Evolutionary conservation across 2,888 invertebrate genomes (phyloP).

Genomic region (Gymnoscelis rufifasciata): DNA sequence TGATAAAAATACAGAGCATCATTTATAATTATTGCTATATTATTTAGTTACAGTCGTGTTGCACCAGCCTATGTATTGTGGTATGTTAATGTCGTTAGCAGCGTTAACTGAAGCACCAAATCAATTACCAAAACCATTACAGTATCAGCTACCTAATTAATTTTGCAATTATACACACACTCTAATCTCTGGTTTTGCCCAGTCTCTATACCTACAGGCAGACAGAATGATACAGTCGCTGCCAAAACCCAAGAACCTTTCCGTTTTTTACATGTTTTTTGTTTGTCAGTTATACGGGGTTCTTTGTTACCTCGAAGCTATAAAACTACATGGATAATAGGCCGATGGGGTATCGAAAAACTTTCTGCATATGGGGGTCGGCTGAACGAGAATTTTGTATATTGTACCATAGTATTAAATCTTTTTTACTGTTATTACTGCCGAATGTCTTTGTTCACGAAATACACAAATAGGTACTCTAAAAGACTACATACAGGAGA

Average conservation of each 20-base stretch:
- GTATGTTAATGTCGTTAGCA: conserved; percentile 1
- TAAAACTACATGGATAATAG: neutral
- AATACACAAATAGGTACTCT: too few relatives aligned
- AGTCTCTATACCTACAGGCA: neutral
- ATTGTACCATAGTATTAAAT: too few relatives aligned
- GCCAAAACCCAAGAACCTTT: neutral
- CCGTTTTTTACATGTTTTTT: neutral
- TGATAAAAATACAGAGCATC: too few relatives aligned
- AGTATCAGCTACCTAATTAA: conserved; percentile 25
- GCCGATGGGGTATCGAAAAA: neutral
- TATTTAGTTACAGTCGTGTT: too few relatives aligned
- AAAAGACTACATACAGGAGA: too few relatives aligned
- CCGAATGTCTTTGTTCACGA: too few relatives aligned
- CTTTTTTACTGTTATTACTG: too few relatives aligned
- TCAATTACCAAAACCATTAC: conserved; percentile 20
- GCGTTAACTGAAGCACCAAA: conserved; percentile 7
- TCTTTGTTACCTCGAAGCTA: neutral
- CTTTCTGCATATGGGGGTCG: neutral
- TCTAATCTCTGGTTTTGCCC: conserved; percentile 16
- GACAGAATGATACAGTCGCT: neutral
- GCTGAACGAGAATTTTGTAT: too few relatives aligned
- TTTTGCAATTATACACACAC: conserved; percentile 24
- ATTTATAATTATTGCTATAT: too few relatives aligned
- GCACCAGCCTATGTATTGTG: neutral
- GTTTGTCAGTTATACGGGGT: neutral